A percentile compares a stretch with the other conserved stretches of the same genome.
phyloP scores from a whole-genome alignment of 2,113 vertebrate species.

The Piprites chloris region DNA sequence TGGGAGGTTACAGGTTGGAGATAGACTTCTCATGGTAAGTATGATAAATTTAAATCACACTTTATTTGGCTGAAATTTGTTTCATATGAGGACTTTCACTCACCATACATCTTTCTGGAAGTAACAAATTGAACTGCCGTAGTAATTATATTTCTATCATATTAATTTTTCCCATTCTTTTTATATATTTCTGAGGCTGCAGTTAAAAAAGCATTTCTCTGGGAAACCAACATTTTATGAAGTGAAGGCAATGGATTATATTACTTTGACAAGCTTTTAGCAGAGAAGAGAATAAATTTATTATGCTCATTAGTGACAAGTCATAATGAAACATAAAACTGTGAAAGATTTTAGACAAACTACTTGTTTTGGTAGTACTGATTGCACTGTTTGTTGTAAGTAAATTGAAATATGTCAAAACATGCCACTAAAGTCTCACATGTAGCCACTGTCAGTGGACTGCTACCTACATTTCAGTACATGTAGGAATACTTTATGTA shows the following conservation, averaged over 20 bases:
- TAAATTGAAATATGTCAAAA: not conserved
- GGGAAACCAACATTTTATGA: not conserved
- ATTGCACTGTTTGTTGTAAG: not conserved
- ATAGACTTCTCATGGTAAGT: conserved; percentile 93
- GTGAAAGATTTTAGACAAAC: not conserved
- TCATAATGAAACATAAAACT: not conserved
- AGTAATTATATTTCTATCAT: not conserved
- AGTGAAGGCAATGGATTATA: not conserved
- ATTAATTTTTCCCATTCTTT: not conserved
- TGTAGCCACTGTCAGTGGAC: not conserved
- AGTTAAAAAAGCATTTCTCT: not conserved
- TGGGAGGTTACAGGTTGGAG: conserved; percentile 88
- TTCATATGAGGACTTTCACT: not conserved
- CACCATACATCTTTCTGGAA: not conserved
- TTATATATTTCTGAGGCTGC: not conserved
- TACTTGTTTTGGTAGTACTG: not conserved
- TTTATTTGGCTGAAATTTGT: not conserved
- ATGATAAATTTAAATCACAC: not conserved
- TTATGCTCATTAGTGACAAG: not conserved
- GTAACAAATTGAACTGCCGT: not conserved
- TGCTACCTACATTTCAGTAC: not conserved
- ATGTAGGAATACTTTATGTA: not conserved
- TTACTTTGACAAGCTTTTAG: not conserved
- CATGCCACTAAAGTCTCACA: rapidly evolving
- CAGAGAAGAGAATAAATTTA: not conserved